Conservation (phyloP, 2,797 vertebrate species). For the Melanitta fusca region DNA sequence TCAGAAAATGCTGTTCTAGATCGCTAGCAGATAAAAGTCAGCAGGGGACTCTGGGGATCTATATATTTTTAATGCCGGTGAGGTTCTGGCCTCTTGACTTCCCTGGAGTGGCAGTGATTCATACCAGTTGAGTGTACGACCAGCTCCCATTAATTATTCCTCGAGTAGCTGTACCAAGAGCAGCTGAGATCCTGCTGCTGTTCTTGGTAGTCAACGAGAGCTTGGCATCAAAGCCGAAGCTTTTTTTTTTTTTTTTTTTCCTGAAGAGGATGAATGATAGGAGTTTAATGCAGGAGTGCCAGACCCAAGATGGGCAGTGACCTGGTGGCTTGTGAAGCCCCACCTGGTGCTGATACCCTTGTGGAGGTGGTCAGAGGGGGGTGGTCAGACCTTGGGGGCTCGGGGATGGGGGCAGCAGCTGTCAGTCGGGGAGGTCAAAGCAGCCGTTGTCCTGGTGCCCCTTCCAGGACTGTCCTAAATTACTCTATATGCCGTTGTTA, state of each 20-base stretch:
- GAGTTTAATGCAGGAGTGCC: not conserved
- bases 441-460: not conserved
- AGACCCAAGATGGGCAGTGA: not conserved
- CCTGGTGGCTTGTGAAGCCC: not conserved
- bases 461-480: not conserved
- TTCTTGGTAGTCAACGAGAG: not conserved
- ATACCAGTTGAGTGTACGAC: not conserved
- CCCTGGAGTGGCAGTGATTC: not conserved
- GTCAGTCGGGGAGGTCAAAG: not conserved
- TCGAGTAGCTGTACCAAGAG: not conserved
- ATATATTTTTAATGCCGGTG: not conserved
- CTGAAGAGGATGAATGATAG: not conserved
- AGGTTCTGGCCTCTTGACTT: not conserved
- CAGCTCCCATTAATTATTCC: not conserved
- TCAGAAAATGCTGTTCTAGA: slow-evolving; percentile 24
- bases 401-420: not conserved
- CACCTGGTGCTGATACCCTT: not conserved
- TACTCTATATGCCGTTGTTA: not conserved
- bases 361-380: not conserved
- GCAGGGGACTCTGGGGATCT: not conserved
- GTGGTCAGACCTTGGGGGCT: not conserved
- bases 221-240: not conserved
- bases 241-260: not conserved
- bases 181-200: not conserved
- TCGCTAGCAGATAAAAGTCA: not conserved